Base-by-base conservation (phyloP, 1,140 invertebrate genomes). In the Drosophila ohnishii region DNA sequence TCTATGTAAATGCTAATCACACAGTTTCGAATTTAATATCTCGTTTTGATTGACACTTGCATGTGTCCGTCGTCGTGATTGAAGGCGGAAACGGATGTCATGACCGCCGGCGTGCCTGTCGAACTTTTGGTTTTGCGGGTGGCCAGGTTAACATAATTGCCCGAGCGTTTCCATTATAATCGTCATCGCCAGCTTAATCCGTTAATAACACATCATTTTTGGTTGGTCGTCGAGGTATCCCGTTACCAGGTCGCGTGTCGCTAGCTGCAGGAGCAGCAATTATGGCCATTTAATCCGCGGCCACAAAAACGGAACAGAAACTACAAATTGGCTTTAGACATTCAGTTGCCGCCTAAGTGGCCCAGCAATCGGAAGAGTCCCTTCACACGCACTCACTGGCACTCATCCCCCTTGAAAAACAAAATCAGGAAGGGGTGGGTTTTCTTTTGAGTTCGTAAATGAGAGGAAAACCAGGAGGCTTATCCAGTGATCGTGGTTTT, bases 121-220 rank as follows among this genome's bases (percentile, higher is more conserved):
- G 22, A 40, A 53, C 30, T 25, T 37, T 28, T 22, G 58, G 34
- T 25, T 50, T 74, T 57, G 39, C 53, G 39, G 34, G 32, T 59
- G 37, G 30, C 45, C 80, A 84, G 77, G 65, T 69, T 69, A 57
- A 64, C 42, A 86, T 85, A 86, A 84, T 84, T 60, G 72, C 61
- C 42, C n/a, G 11, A 28, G 19, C 9, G 19, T 22, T 61, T 51
- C 44, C 39, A 34, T 60, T 57, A 56, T 59, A 61, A 78, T 87
- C 47, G 55, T 48, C 62, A 58, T 22, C 59, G 70, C 56, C 67
- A 53, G 71, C 64, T 28, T 80, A 87, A 87, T 76, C 83, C 72
- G 75, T 63, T 87, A 87, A 87, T 88, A 87, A 83, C 83, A 74
- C 69, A 87, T 87, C 79, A 88, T 87, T 76, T 87, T 74, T 87